Percentiles rank a stretch among this genome's conserved stretches.
Conservation (phyloP, 1,140 invertebrate species). For the Phymorhynchus buccinoides region DNA sequence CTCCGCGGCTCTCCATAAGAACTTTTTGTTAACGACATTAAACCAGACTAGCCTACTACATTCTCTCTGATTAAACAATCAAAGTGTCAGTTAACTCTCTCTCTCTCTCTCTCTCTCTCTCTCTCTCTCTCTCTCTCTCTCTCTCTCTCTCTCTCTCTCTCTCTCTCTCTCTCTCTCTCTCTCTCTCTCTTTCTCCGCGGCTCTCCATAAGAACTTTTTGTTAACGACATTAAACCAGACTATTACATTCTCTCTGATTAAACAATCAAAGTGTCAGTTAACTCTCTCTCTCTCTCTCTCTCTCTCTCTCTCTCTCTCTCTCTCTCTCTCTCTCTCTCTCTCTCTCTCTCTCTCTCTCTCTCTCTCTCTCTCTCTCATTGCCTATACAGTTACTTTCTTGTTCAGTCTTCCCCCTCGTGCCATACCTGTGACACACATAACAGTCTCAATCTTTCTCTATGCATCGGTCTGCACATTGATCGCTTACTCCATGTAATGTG, state of each 20-base stretch:
- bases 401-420: too few relatives aligned
- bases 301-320: background rate
- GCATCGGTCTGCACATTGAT: background rate
- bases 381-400: background rate
- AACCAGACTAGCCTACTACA: too few relatives aligned
- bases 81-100: too few relatives aligned
- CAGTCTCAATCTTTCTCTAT: constrained; percentile 2
- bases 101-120: constrained; percentile 23
- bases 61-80: background rate
- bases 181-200: too few relatives aligned
- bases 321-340: background rate
- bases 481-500: background rate
- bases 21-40: too few relatives aligned
- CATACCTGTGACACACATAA: background rate
- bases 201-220: too few relatives aligned
- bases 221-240: too few relatives aligned
- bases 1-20: too few relatives aligned
- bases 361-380: too few relatives aligned
- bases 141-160: background rate
- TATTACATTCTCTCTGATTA: background rate
- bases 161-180: too few relatives aligned
- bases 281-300: constrained; percentile 25
- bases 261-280: too few relatives aligned
- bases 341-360: background rate
- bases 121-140: background rate